Evolutionary conservation across 1,140 invertebrate species (phyloP), one percentile per base, ranked within the genome.

Genomic region (Ganaspis sp.): DNA sequence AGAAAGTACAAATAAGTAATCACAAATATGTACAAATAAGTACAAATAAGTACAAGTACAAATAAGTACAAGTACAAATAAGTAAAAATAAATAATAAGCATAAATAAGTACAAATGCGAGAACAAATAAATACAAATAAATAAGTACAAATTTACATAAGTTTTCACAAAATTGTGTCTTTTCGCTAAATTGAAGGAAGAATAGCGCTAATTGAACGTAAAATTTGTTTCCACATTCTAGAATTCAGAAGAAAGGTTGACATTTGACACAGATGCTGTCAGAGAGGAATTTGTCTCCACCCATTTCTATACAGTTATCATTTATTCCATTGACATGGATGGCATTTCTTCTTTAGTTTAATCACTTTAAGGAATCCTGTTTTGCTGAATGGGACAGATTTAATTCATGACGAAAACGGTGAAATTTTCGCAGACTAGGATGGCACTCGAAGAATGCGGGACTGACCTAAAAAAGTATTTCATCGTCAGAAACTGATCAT

Each of bases 321-420:
- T 8, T 64, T 64, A 64, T 64, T 29, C 12, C 12, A 29, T 64
- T 29, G 26, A n/a, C 23, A 64, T 64, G 9, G 26, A 29, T 64
- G 58, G 26, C 23, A 64, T 34, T 29, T 64, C 58, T 64, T 34
- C 58, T 26, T 4, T 29, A 34, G 58, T 64, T 64, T 64, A 29
- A 64, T 64, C 58, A 29, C 23, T 64, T 21, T 4, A 29, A 64
- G 58, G 29, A 64, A 64, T 64, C 58, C 58, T 64, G 58, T 64
- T 64, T 64, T 64, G 26, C 11, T 64, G 58, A 64, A 64, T 64
- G 58, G 58, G 26, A 29, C 58, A 11, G 4, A 64, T 64, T 64
- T 29, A 64, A 29, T 29, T 64, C 9, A 64, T 64, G 58, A 64
- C 58, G 58, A 64, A 64, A 64, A 64, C 58, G 58, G 58, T 64